Evolutionary conservation across 1,140 invertebrate genomes (phyloP).

Genomic region (Drosophila rhopaloa): DNA sequence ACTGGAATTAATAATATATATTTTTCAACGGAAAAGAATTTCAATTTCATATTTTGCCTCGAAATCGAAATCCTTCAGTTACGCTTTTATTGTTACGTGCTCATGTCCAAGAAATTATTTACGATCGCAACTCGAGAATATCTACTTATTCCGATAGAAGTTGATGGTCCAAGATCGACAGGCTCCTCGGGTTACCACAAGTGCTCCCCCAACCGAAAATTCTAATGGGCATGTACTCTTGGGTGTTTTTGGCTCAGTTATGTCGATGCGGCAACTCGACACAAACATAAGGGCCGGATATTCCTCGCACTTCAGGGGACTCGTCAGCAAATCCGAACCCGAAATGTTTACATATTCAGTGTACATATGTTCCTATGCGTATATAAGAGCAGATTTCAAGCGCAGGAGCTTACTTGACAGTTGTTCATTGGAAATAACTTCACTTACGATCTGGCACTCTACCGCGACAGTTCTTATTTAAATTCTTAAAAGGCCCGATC

Average conservation of each 20-base stretch:
- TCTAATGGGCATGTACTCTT: not conserved
- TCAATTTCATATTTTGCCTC: too few relatives aligned
- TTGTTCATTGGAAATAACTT: not conserved
- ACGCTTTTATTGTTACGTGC: not conserved
- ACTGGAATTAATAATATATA: too few relatives aligned
- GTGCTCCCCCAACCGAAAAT: not conserved
- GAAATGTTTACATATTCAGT: conserved; percentile 2
- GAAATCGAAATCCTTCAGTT: not conserved
- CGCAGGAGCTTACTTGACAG: not conserved
- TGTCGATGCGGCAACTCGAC: not conserved
- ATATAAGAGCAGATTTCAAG: not conserved
- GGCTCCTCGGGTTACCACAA: conserved; percentile 8
- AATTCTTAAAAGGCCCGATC: not conserved
- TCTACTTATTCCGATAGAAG: too few relatives aligned
- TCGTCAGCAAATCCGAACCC: not conserved
- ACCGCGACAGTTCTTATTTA: not conserved
- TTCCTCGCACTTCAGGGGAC: not conserved
- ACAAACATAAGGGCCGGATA: not conserved
- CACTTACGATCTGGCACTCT: not conserved
- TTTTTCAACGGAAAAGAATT: too few relatives aligned
- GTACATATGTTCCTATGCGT: not conserved
- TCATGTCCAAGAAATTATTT: not conserved
- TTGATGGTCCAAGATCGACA: not conserved
- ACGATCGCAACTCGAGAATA: not conserved
- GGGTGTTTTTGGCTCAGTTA: not conserved